Conservation (phyloP, 2,113 vertebrate genomes). For the Sprattus sprattus region DNA sequence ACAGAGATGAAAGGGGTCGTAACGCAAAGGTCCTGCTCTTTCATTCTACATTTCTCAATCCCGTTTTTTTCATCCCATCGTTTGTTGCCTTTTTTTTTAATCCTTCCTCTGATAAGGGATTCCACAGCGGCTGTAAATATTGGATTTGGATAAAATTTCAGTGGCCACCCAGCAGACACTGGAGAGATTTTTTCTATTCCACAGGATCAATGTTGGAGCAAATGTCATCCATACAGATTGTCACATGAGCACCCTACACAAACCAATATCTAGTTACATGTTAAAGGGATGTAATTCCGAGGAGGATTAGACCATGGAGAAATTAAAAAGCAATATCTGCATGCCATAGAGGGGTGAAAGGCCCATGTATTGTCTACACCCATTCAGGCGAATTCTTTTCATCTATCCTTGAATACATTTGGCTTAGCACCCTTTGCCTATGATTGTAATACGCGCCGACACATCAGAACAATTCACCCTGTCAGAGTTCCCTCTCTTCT, state of each 20-base stretch:
- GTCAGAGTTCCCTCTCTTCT: constrained; percentile 19
- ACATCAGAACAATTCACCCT: constrained; percentile 45
- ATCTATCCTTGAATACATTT: constrained; percentile 31
- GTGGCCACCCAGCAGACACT: constrained; percentile 36
- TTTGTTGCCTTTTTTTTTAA: not conserved
- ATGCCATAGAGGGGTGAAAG: constrained; percentile 11
- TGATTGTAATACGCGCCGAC: constrained; percentile 35
- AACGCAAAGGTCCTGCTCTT: constrained; percentile 2
- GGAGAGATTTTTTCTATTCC: constrained; percentile 36
- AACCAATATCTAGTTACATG: constrained; percentile 31
- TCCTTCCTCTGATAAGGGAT: constrained; percentile 38
- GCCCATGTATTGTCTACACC: constrained; percentile 20
- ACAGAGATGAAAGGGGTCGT: constrained; percentile 19
- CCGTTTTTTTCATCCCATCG: not conserved
- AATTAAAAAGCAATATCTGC: constrained; percentile 25
- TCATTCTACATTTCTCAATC: not conserved
- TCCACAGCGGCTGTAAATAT: constrained; percentile 45
- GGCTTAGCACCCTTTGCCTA: constrained; percentile 17
- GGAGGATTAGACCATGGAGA: not conserved
- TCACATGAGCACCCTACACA: constrained; percentile 35
- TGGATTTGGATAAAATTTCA: constrained; percentile 41
- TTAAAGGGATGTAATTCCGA: constrained; percentile 3
- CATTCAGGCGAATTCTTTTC: constrained; percentile 38
- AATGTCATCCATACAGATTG: constrained; percentile 37
- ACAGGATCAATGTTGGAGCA: constrained; percentile 44